Evolutionary conservation across 2,888 invertebrate genomes (phyloP).

Genomic region (Fragum whitleyi): DNA sequence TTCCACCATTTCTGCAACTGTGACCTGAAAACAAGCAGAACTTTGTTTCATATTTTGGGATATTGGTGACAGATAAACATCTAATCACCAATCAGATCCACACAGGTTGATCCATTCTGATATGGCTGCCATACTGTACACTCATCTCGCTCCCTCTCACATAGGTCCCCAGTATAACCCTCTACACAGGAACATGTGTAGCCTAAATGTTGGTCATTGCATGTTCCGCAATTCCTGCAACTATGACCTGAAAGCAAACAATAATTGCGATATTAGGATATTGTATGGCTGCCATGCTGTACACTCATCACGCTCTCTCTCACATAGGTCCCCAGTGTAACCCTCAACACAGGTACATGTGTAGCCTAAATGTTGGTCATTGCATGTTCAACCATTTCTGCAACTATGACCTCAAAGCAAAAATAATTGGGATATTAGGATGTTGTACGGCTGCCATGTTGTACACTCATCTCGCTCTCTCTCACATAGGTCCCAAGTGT

Average conservation of each 20-base stretch:
- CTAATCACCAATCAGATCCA: conserved; percentile 44
- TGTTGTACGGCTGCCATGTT: conserved; percentile 21
- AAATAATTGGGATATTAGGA: too few relatives aligned
- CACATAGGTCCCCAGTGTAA: conserved; percentile 50
- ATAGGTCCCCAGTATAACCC: conserved; percentile 49
- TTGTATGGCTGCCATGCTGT: conserved; percentile 37
- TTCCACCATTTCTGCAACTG: conserved; percentile 45
- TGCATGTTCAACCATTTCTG: conserved; percentile 44
- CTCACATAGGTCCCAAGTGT: conserved; percentile 49
- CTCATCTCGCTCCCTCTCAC: conserved; percentile 55
- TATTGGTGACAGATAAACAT: too few relatives aligned
- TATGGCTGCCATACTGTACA: conserved; percentile 49
- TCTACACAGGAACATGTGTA: conserved; percentile 39
- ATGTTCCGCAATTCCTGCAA: conserved; percentile 47
- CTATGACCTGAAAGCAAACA: conserved; percentile 31
- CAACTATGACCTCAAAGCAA: conserved; percentile 39
- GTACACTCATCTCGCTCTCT: conserved; percentile 52
- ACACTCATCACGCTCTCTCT: conserved; percentile 54
- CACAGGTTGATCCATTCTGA: conserved; percentile 44
- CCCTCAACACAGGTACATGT: conserved; percentile 40
- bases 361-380: conserved; percentile 51
- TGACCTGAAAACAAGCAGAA: conserved; percentile 31
- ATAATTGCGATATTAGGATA: too few relatives aligned
- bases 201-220: conserved; percentile 51
- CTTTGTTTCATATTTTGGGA: neutral